Percentiles rank a stretch among this genome's conserved stretches.
These are phyloP conservation scores for Cephus cinctus DNA, from an alignment of 1,140 invertebrate genomes.

Conservation along the genomic window DNA sequence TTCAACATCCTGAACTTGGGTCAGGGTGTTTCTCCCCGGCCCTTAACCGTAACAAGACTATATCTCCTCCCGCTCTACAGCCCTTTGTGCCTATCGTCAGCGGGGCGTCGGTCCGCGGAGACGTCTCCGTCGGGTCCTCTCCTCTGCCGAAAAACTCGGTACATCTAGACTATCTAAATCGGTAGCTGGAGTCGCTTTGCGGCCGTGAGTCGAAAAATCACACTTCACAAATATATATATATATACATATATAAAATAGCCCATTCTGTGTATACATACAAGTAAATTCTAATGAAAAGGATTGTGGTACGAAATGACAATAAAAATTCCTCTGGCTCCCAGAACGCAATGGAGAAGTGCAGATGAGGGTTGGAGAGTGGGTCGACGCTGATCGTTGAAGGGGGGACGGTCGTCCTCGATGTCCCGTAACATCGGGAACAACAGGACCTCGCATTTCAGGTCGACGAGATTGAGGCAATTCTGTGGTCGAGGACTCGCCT, in stretches of 20 bases:
- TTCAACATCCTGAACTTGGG: too few species aligned
- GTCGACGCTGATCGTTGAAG: neutral
- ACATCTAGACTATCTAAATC: too few species aligned
- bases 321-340: neutral
- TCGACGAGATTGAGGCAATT: slow-evolving; percentile 32
- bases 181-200: too few species aligned
- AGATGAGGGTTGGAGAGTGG: neutral
- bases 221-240: neutral
- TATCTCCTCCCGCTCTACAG: too few species aligned
- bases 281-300: neutral
- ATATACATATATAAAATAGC: neutral
- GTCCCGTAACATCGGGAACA: neutral
- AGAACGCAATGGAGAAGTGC: neutral
- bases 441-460: neutral
- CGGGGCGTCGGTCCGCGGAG: too few species aligned
- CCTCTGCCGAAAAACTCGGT: too few species aligned
- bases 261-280: neutral
- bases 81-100: too few species aligned
- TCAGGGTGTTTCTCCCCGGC: too few species aligned
- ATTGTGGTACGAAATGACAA: neutral
- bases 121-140: too few species aligned
- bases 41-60: too few species aligned
- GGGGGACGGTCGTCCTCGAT: neutral
- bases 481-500: slow-evolving; percentile 30
- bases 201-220: slow-evolving; percentile 22